Evolutionary conservation across 1,140 invertebrate genomes (phyloP), one percentile per base, ranked within the genome.

Genomic region (Cyclargus thomasi): DNA sequence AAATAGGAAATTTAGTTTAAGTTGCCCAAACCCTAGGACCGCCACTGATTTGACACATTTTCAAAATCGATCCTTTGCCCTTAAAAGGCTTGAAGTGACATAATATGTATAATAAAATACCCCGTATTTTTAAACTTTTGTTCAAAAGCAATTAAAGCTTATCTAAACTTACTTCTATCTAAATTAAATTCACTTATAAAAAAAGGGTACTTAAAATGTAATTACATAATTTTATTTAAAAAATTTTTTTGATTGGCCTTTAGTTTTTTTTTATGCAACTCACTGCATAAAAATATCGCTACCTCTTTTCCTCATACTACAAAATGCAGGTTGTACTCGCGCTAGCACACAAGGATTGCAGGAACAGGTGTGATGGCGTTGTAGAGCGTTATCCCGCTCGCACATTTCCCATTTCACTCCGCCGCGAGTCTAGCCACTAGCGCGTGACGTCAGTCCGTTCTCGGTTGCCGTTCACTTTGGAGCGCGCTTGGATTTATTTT

Each of bases 351-450:
- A 47, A 47, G 39, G 39, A 47, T 47, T 47, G 10, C 39, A 7
- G 39, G 39, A 71, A 83, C 81, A 86, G 81, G 82, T 85, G 83
- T 79, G 77, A 75, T 70, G 77, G 79, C 81, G 81, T 78, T 77
- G 77, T 74, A 71, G 74, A 67, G 53, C 39, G 66, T 77, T 75
- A 65, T 75, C 72, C 75, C 74, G 53, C 69, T 76, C 71, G 72
- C 74, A 70, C 79, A 71, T 64, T 69, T 47, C 70, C 73, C 69
- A 74, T 67, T 71, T 68, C 67, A 59, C 67, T 35, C 53, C 17
- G 23, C 55, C 18, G 29, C 22, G 23, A 14, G 71, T 29, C 11
- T 16, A 35, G 29, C 8, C 67, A 69, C 72, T n/a, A 65, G 0
- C 39, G 65, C 63, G 67, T 74, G 75, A 70, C 74, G 75, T 75